Percentiles rank a stretch among this genome's conserved stretches.
These are phyloP conservation scores for Ooceraea biroi DNA, from an alignment of 1,140 invertebrate genomes.

Conservation along the genomic window DNA sequence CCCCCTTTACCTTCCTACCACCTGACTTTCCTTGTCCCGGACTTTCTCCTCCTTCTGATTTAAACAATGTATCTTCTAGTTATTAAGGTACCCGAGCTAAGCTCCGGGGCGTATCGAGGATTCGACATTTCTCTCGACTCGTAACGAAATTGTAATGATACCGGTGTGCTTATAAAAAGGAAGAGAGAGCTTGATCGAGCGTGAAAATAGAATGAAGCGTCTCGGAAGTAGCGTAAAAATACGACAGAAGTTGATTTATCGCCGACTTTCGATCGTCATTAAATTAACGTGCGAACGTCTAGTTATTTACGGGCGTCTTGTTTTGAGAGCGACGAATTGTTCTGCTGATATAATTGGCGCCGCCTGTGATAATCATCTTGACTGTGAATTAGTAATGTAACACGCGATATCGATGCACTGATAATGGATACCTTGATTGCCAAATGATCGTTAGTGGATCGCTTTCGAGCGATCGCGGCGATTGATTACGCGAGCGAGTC, in stretches of 20 bases:
- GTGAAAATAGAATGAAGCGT: slow-evolving; percentile 19
- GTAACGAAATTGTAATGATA: slow-evolving; percentile 6
- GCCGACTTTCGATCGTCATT: slow-evolving; percentile 1
- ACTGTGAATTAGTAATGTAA: slow-evolving; percentile 25
- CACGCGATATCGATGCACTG: slow-evolving; percentile 18
- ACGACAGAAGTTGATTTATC: slow-evolving; percentile 7
- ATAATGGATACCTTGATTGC: slow-evolving; percentile 17
- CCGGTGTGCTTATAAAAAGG: slow-evolving; percentile 9
- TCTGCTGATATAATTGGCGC: slow-evolving; percentile 24
- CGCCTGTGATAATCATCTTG: slow-evolving; percentile 50
- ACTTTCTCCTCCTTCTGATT: slow-evolving; percentile 61
- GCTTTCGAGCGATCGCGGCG: neutral
- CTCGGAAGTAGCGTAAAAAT: neutral
- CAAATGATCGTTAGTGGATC: slow-evolving; percentile 35
- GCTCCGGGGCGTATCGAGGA: slow-evolving; percentile 53
- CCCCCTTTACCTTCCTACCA: no score
- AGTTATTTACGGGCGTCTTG: slow-evolving; percentile 18
- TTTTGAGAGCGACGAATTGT: neutral
- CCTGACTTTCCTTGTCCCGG: neutral
- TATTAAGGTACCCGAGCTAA: slow-evolving; percentile 64
- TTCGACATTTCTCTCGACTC: slow-evolving; percentile 39
- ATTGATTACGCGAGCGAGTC: neutral
- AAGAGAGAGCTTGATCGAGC: neutral
- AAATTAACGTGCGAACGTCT: slow-evolving; percentile 16
- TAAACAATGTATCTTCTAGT: slow-evolving; percentile 71